Percentiles rank a stretch among this genome's conserved stretches.
Evolutionary conservation across 2,113 vertebrate species (phyloP).

Genomic region (Crotalus tigris): DNA sequence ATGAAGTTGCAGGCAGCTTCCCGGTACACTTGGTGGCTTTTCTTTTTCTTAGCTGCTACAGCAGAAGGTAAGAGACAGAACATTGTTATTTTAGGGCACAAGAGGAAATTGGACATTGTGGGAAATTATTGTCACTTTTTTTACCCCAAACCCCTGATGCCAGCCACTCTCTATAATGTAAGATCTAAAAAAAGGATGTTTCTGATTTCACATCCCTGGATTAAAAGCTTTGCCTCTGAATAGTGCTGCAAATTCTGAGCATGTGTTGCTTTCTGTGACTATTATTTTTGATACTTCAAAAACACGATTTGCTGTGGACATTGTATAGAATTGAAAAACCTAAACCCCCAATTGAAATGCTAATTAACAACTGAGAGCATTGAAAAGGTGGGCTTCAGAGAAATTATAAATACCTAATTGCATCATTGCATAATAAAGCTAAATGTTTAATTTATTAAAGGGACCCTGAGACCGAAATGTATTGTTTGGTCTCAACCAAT

Average conservation of each 20-base stretch:
- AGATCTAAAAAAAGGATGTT: background rate
- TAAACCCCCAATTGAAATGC: background rate
- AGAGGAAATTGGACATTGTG: background rate
- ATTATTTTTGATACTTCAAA: background rate
- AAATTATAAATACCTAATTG: background rate
- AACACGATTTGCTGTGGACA: background rate
- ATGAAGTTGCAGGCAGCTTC: background rate
- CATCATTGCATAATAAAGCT: background rate
- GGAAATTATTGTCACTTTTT: accelerated
- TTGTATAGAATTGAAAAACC: background rate
- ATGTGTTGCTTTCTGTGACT: background rate
- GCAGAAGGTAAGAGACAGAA: conserved; percentile 46
- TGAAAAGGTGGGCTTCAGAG: background rate
- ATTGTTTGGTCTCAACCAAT: background rate
- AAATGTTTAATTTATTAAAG: background rate
- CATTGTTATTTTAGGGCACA: background rate
- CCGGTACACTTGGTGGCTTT: conserved; percentile 36
- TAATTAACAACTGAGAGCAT: background rate
- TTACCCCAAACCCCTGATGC: background rate
- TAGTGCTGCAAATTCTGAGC: background rate
- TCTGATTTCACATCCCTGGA: accelerated
- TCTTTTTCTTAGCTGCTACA: conserved; percentile 12
- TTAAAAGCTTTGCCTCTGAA: background rate
- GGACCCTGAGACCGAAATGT: background rate
- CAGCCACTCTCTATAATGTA: accelerated